Evolutionary conservation across 2,888 invertebrate genomes (phyloP), one percentile per base, ranked within the genome.

Genomic region (Maniola hyperantus): DNA sequence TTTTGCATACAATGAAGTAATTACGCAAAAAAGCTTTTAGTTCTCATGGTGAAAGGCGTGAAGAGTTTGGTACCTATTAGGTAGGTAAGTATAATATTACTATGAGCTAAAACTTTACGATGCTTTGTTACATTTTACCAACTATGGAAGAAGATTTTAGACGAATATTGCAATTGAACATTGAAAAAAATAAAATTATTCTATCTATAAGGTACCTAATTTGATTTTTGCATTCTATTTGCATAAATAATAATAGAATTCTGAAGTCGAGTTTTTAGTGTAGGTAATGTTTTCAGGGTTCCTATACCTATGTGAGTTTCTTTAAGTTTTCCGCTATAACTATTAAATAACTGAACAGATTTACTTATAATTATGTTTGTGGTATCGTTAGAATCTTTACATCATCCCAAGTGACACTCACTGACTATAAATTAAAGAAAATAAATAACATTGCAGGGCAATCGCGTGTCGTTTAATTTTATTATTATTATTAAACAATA

Each of bases 41-140:
- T 63, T 64, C 67, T 53, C 64, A 55, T 42, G 61, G 67, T 65
- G 70, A 70, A 67, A 70, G 65, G 67, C 67, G 62, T 46, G 34
- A 46, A 59, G 44, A 42, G 46, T 51, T 65, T 42, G 33, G 48
- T 62, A 26, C n/a, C n/a, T n/a, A 26, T 26, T 26, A 26, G 26
- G 26, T 26, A 26, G 26, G 26, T 26, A 26, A n/a, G n/a, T n/a
- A n/a, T n/a, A n/a, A n/a, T n/a, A n/a, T n/a, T 53, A 10, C 54
- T 61, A 61, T 51, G 46, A 65, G 34, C 50, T 54, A 48, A 26
- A 63, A 36, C 53, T 66, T 65, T 67, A 69, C 58, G 65, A 44
- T 44, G 46, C 67, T 67, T 70, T 70, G 67, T 67, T 20, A 42
- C 20, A 55, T 18, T 36, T 39, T 5, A 39, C 4, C n/a, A n/a